Conservation (phyloP, 2,888 invertebrate genomes). For the Corythucha ciliata region DNA sequence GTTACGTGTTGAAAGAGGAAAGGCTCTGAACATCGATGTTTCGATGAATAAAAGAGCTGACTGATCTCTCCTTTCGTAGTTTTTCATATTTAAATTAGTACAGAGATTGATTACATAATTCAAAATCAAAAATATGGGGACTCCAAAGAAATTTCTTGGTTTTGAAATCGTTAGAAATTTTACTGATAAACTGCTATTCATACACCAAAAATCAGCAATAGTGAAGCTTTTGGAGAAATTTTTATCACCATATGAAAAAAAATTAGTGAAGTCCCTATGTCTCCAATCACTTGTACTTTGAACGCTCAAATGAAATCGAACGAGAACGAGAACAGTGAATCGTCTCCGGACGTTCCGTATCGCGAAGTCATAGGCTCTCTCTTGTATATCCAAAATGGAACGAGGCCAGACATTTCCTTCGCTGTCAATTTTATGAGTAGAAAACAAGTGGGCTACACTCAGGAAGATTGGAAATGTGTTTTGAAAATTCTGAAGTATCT, state of each 20-base stretch:
- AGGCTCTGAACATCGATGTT: too few relatives aligned
- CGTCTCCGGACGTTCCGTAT: constrained; percentile 5
- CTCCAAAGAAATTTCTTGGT: too few relatives aligned
- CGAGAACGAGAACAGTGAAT: background rate
- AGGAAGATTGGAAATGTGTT: background rate
- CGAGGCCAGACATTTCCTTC: constrained; percentile 8
- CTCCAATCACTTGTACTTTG: background rate
- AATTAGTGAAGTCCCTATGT: background rate
- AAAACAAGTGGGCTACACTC: background rate
- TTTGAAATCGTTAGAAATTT: too few relatives aligned
- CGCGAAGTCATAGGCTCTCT: constrained; percentile 4
- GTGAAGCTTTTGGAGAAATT: background rate
- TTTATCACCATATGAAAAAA: background rate
- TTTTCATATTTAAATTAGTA: too few relatives aligned
- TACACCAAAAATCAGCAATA: background rate
- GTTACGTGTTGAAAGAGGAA: too few relatives aligned
- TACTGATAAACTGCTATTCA: too few relatives aligned
- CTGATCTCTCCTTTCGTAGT: too few relatives aligned
- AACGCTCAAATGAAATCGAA: background rate
- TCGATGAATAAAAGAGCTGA: too few relatives aligned
- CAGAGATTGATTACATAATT: too few relatives aligned
- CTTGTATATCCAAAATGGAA: constrained; percentile 10
- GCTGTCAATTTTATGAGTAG: constrained; percentile 7
- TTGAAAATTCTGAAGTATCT: constrained; percentile 5
- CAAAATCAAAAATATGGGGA: too few relatives aligned